Base-by-base conservation (phyloP, 2,797 vertebrate genomes). In the Pseudochirops corinnae region DNA sequence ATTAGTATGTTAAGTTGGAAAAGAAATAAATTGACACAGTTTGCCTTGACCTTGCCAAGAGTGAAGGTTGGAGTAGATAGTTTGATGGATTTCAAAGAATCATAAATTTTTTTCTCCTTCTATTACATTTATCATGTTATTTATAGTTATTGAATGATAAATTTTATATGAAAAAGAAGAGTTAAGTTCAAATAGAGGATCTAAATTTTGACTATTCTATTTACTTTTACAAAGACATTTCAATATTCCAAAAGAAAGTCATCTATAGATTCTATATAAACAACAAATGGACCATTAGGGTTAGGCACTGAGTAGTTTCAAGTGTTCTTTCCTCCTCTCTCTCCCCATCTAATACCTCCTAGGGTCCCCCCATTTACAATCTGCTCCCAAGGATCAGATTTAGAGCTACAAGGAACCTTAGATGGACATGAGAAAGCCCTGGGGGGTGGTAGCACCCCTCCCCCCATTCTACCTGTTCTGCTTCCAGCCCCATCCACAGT, bases 261-360 rank as follows among this genome's bases (percentile, higher is more conserved):
- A 97, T 94, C 97, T 93, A 96, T 95, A 97, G 90, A 93, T 94
- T 97, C 97, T 97, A 94, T 53, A 96, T 87, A 94, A 56, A 0
- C 93, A 93, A 16, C 97, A 98, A 97, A 98, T 98, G 98, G 98
- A 99, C 98, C 96, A 0, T 98, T 96, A 97, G 55, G 92, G 98
- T 98, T 98, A 99, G 98, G 98, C 99, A 99, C 98, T 98, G 97
- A 95, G 98, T 91, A 97, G 82, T 97, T 98, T 98, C 98, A 99
- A 98, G 98, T 98, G 97, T 97, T 91, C 94, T 97, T 97, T 95
- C 96, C 33, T 58, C 74, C 90, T 74, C 4, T 93, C 93, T 5
- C 58, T 94, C 21, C 95, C 56, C 28, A 55, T 91, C 39, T 93
- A 93, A 95, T 92, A 94, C 31, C 92, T 93, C 90, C 29, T 95